Base-by-base conservation (phyloP, 2,888 invertebrate species). In the Lepidocyrtinus sp. region DNA sequence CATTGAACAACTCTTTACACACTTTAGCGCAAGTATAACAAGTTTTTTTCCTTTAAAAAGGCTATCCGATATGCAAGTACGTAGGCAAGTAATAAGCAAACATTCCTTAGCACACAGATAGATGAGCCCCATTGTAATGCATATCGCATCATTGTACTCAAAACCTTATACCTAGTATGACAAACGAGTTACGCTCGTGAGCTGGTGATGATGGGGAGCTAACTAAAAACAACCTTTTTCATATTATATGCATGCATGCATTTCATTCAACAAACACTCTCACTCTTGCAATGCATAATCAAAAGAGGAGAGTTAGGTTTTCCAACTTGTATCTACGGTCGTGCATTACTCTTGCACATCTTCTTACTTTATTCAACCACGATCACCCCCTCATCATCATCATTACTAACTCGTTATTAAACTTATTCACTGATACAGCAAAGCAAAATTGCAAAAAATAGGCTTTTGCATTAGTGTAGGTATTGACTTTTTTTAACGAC, bases 181-280 rank as follows among this genome's bases (percentile, higher is more conserved):
- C 36, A 27, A 19, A 50, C 67, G 27, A 68, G 63, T 70, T 65
- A 71, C 59, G 65, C 70, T 76, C 65, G 76, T 76, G 70, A 67
- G 77, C 27, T 27, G 19, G 2, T 50, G 22, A 59, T 36, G 12
- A 36, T 36, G 36, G 36, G 5, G 36, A 36, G 36, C 36, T 36
- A n/a, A n/a, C n/a, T 36, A 59, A 59, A 5, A 50, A 21, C 59
- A 59, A 21, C 59, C 59, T 21, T 59, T 59, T 59, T 22, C 12
- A 59, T 22, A 59, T 59, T 59, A 59, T 59, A 59, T 59, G 19
- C 59, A 62, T 73, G 69, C 73, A 78, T 72, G 72, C 78, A 78
- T 72, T 59, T 78, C 78, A 78, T 73, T 73, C 78, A 78, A 25
- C 63, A 64, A 78, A 78, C 78, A 78, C 78, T 78, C 78, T 78